Evolutionary conservation across 2,797 vertebrate genomes (phyloP), one percentile per base, ranked within the genome.

Genomic region (Botia almorhae): DNA sequence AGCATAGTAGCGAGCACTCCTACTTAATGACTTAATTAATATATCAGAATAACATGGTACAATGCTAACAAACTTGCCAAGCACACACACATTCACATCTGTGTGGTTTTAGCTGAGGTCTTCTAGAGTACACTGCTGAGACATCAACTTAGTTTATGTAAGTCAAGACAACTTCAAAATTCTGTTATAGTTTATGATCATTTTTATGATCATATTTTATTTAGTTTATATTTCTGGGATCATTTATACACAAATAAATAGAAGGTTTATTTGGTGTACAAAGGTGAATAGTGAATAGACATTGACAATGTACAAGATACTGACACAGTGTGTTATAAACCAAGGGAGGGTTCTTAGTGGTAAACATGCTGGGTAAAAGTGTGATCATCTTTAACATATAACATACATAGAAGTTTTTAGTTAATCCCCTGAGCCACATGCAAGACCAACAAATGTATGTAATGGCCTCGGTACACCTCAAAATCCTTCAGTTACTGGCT

Each of bases 401-500:
- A 26, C 23, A 26, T 26, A 26, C 23, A 26, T 26, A 26, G 23
- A 26, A 26, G 23, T 26, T 26, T 26, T 26, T 2, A 26, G 23
- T 26, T 26, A 26, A 26, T 26, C 23, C 23, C 60, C 13, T 14
- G 33, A 46, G 69, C 58, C 68, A 72, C 58, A 71, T n/a, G 58
- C 77, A 72, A 61, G 46, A 64, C 58, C 46, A 51, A 72, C 64
- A 46, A 16, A 79, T 72, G 58, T 63, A 61, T 70, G 51, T 70
- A 78, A 78, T 61, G 67, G 26, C 56, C 19, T 76, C 76, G 60
- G 55, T 48, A 50, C 76, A 69, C 65, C 55, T 77, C 36, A 33
- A 65, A 77, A 16, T 69, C 21, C 33, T 48, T 60, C 39, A 23
- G 70, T 46, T 26, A 21, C 55, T 60, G 56, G 56, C 36, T 61